Conservation (phyloP, 2,888 invertebrate species). For the Diachrysia chrysitis region DNA sequence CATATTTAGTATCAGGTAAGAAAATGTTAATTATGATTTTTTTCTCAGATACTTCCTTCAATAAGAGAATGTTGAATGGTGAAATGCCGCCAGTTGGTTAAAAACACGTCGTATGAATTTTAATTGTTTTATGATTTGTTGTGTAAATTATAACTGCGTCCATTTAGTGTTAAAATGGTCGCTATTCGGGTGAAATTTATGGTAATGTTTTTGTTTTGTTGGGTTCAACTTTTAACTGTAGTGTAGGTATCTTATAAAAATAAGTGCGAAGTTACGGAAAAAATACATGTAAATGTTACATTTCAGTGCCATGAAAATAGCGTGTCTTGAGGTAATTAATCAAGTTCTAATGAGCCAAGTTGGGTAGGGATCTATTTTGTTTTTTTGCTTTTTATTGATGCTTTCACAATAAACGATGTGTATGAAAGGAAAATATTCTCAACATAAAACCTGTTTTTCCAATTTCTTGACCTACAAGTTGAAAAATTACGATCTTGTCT, state of each 20-base stretch:
- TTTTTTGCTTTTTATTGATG: slow-evolving; percentile 9
- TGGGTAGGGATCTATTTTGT: slow-evolving; percentile 13
- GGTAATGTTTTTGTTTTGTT: slow-evolving; percentile 30
- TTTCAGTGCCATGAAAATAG: slow-evolving; percentile 27
- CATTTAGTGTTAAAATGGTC: slow-evolving; percentile 21
- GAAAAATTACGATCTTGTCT: not conserved
- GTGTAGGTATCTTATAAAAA: too few species aligned
- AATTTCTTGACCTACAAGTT: slow-evolving; percentile 27
- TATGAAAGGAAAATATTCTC: not conserved
- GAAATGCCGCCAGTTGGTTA: slow-evolving; percentile 25
- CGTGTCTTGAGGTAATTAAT: slow-evolving; percentile 38
- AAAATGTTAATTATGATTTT: slow-evolving; percentile 46
- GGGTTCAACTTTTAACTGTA: slow-evolving; percentile 5
- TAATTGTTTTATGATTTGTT: slow-evolving; percentile 23
- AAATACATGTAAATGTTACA: not conserved
- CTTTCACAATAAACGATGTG: not conserved
- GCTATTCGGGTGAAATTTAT: slow-evolving; percentile 15
- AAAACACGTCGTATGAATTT: slow-evolving; percentile 22
- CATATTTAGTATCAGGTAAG: slow-evolving; percentile 61
- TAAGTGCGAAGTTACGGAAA: not conserved
- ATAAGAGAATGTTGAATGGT: slow-evolving; percentile 21
- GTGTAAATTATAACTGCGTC: slow-evolving; percentile 19
- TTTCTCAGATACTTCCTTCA: slow-evolving; percentile 32
- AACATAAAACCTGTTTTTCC: not conserved
- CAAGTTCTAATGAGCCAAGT: slow-evolving; percentile 19